phyloP scores from a whole-genome alignment of 2,113 vertebrate genomes.

The Heterochromis multidens region DNA sequence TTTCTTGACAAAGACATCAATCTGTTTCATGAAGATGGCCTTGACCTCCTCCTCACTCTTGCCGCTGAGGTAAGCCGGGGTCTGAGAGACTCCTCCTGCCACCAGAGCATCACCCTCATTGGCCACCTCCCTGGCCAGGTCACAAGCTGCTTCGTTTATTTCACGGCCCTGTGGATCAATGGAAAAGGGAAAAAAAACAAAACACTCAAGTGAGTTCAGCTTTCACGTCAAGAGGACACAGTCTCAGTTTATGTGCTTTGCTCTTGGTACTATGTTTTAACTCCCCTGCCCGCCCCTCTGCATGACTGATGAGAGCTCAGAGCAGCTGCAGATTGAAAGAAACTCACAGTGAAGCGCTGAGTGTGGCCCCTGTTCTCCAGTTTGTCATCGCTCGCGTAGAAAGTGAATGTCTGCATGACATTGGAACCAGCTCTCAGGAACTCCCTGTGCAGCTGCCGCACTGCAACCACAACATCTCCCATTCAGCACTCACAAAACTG shows the following conservation, averaged over 20 bases:
- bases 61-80: slow-evolving; percentile 91
- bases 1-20: slow-evolving; percentile 87
- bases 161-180: slow-evolving; percentile 80
- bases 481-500: neutral
- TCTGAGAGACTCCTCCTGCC: slow-evolving; percentile 91
- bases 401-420: slow-evolving; percentile 97
- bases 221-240: neutral
- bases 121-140: slow-evolving; percentile 91
- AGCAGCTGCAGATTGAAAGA: neutral
- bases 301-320: neutral
- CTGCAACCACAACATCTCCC: slow-evolving; percentile 59
- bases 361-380: slow-evolving; percentile 94
- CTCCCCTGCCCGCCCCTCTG: neutral
- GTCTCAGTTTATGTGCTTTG: neutral
- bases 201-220: neutral
- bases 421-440: slow-evolving; percentile 91
- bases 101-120: slow-evolving; percentile 91
- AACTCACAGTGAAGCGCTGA: slow-evolving; percentile 86
- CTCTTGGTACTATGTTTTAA: too few relatives aligned
- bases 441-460: slow-evolving; percentile 94
- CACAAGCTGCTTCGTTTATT: slow-evolving; percentile 96
- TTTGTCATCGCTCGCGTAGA: slow-evolving; percentile 96
- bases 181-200: neutral
- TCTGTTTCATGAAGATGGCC: slow-evolving; percentile 85
- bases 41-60: slow-evolving; percentile 90